phyloP scores from a whole-genome alignment of 2,888 invertebrate species.

The Pantelozetes paolii region DNA sequence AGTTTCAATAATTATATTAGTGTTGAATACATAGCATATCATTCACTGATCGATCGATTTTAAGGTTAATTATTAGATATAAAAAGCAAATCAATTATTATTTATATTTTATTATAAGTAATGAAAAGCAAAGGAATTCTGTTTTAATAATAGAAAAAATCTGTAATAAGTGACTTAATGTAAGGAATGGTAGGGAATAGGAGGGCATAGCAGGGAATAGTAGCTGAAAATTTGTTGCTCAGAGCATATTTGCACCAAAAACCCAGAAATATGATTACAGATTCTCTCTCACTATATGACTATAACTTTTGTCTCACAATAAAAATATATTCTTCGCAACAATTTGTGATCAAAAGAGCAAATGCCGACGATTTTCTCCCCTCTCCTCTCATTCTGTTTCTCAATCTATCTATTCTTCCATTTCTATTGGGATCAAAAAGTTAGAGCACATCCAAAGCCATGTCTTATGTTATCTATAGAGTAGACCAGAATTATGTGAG shows the following conservation, averaged over 20 bases:
- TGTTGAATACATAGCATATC: neutral
- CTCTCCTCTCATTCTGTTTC: neutral
- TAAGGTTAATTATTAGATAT: neutral
- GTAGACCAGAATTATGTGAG: conserved; percentile 6
- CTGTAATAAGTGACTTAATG: conserved; percentile 16
- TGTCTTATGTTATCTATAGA: neutral
- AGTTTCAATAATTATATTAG: neutral
- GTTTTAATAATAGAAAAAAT: neutral
- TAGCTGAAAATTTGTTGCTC: conserved; percentile 10
- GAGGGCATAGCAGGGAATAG: no score
- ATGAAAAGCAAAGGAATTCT: conserved; percentile 18
- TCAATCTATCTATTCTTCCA: neutral
- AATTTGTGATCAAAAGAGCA: conserved; percentile 23
- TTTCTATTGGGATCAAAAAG: conserved; percentile 27
- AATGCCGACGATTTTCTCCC: neutral
- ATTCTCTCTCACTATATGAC: neutral
- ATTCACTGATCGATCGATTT: neutral
- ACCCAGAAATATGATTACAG: conserved; percentile 33
- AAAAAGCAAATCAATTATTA: conserved; percentile 26
- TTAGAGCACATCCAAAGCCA: conserved; percentile 18
- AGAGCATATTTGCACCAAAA: conserved; percentile 24
- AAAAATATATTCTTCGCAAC: conserved; percentile 17
- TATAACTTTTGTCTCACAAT: no score
- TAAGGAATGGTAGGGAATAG: no score
- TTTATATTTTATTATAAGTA: conserved; percentile 5